Conservation (phyloP, 2,888 invertebrate genomes). For the Galeopsomyia nigrocyanea region DNA sequence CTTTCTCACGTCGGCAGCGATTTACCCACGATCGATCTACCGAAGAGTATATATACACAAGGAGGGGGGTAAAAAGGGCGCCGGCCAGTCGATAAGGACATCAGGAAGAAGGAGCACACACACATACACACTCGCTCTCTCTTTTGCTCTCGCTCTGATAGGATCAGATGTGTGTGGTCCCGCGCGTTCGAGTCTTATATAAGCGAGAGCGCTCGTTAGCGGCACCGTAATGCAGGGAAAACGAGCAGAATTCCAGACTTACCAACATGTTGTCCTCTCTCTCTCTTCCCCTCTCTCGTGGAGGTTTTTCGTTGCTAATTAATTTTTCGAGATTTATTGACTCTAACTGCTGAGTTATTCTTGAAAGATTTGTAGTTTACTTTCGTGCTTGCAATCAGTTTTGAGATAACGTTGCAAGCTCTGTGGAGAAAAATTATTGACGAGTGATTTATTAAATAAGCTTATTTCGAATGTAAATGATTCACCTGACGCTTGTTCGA, state of each 20-base stretch:
- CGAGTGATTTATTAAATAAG: too few relatives aligned
- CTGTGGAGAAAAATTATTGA: too few relatives aligned
- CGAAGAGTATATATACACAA: conserved; percentile 14
- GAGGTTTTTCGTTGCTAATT: too few relatives aligned
- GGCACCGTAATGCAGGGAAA: conserved; percentile 56
- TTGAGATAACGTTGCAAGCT: too few relatives aligned
- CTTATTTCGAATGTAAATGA: too few relatives aligned
- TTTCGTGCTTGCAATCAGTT: too few relatives aligned
- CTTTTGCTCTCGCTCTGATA: conserved; percentile 56
- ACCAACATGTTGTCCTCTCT: neutral
- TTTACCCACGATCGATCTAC: neutral
- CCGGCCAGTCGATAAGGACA: conserved; percentile 36
- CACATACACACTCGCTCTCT: neutral
- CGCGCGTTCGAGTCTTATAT: conserved; percentile 67
- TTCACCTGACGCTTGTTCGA: too few relatives aligned
- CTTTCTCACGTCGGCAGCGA: conserved; percentile 10
- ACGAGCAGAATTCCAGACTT: too few relatives aligned
- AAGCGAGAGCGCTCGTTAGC: conserved; percentile 66
- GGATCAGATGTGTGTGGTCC: conserved; percentile 69
- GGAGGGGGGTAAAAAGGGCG: neutral
- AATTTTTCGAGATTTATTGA: too few relatives aligned
- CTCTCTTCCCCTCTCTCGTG: neutral
- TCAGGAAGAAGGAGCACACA: conserved; percentile 14
- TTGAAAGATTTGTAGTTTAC: too few relatives aligned
- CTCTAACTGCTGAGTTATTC: too few relatives aligned